phyloP scores from a whole-genome alignment of 2,113 vertebrate species.

The Platysteira castanea region DNA sequence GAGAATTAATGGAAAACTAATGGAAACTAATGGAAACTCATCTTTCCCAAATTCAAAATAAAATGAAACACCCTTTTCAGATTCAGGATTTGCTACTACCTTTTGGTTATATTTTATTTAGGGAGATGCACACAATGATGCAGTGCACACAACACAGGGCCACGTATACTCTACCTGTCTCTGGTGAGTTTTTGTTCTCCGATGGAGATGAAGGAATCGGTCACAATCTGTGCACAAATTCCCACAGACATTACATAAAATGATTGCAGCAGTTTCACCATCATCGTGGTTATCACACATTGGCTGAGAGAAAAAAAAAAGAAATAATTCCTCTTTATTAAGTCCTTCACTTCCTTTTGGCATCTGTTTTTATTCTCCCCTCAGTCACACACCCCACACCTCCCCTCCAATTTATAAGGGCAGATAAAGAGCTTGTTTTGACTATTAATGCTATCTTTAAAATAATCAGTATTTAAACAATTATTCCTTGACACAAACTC shows the following conservation, averaged over 20 bases:
- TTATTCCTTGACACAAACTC: background rate
- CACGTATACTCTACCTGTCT: constrained; percentile 81
- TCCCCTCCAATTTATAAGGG: background rate
- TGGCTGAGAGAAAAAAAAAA: constrained; percentile 72
- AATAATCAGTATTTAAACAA: background rate
- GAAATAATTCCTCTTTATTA: background rate
- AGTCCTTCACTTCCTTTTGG: background rate
- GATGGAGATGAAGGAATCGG: constrained; percentile 95
- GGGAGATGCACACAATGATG: background rate
- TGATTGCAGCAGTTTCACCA: constrained; percentile 96
- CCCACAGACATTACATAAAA: constrained; percentile 93
- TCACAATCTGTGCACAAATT: constrained; percentile 98
- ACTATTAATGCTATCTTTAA: background rate
- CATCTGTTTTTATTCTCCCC: background rate
- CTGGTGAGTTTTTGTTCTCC: constrained; percentile 96
- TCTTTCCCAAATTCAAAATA: background rate
- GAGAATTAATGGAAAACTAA: background rate
- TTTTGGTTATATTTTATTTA: background rate
- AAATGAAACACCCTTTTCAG: background rate
- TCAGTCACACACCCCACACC: background rate
- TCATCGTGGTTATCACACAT: constrained; percentile 99
- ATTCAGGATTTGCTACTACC: background rate
- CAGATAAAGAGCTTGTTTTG: background rate
- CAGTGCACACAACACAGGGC: background rate
- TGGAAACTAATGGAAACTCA: background rate